These are phyloP conservation scores for Himalopsyche kuldschensis DNA, from an alignment of 2,888 invertebrate genomes.

Conservation along the genomic window DNA sequence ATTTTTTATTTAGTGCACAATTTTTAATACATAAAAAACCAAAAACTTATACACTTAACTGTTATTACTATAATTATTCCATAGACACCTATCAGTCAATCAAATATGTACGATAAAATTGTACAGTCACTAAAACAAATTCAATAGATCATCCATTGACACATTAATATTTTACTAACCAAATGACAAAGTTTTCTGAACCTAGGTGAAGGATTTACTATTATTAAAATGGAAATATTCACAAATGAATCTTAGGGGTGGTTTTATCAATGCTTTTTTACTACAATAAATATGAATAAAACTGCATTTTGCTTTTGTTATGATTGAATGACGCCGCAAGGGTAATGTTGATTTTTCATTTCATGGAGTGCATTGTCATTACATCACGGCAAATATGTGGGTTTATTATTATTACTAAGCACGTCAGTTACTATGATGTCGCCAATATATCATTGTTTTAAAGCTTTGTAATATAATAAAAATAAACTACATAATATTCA, in stretches of 20 bases:
- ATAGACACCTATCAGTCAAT: too few relatives aligned
- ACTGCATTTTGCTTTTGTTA: neutral
- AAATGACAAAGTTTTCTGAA: neutral
- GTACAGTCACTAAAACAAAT: too few relatives aligned
- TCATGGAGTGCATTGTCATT: neutral
- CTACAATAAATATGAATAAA: neutral
- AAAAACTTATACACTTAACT: too few relatives aligned
- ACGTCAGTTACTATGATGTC: too few relatives aligned
- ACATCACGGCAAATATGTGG: neutral
- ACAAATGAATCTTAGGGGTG: neutral
- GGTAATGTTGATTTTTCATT: neutral
- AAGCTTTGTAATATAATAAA: too few relatives aligned
- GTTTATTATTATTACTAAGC: neutral
- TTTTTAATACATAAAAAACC: too few relatives aligned
- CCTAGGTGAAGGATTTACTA: neutral
- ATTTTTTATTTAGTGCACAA: too few relatives aligned
- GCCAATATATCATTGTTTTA: too few relatives aligned
- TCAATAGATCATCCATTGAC: neutral
- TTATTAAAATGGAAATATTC: neutral
- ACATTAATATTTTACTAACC: neutral
- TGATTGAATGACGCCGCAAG: neutral
- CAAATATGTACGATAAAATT: too few relatives aligned
- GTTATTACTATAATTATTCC: too few relatives aligned
- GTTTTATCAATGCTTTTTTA: neutral
- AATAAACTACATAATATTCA: too few relatives aligned